Percentiles rank a stretch among this genome's conserved stretches.
phyloP scores from a whole-genome alignment of 1,140 invertebrate genomes.

The Conus ventricosus region DNA sequence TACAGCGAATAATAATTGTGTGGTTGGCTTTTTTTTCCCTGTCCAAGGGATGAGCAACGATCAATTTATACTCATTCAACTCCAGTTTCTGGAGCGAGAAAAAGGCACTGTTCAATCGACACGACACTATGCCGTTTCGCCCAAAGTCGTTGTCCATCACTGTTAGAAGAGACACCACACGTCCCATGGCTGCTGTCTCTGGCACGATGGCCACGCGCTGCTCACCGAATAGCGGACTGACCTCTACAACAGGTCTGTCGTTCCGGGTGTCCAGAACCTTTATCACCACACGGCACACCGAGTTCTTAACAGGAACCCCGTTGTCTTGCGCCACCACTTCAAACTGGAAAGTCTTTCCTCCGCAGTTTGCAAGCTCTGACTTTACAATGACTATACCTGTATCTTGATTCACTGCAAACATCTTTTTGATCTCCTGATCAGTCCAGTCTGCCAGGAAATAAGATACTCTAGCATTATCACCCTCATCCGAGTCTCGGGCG shows the following conservation, averaged over 20 bases:
- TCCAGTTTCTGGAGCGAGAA: conserved; percentile 39
- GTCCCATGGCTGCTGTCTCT: conserved; percentile 45
- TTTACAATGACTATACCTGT: conserved; percentile 56
- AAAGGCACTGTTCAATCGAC: conserved; percentile 32
- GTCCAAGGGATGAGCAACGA: conserved; percentile 44
- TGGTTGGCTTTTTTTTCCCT: conserved; percentile 40
- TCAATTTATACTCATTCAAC: conserved; percentile 50
- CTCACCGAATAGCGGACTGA: conserved; percentile 31
- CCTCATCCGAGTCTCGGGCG: conserved; percentile 80
- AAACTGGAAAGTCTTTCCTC: conserved; percentile 52
- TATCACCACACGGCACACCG: conserved; percentile 47
- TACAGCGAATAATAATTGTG: conserved; percentile 46
- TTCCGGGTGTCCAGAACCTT: conserved; percentile 43
- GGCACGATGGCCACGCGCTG: conserved; percentile 39
- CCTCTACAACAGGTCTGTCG: conserved; percentile 36
- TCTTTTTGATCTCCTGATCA: conserved; percentile 84
- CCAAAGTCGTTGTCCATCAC: conserved; percentile 53
- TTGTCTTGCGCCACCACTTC: conserved; percentile 60
- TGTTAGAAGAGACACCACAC: conserved; percentile 46
- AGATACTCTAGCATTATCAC: conserved; percentile 83
- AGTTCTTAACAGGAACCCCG: conserved; percentile 49
- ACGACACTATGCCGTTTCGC: conserved; percentile 51
- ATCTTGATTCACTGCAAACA: conserved; percentile 56
- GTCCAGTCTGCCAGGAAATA: conserved; percentile 60
- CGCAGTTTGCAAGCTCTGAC: conserved; percentile 54